A percentile compares a stretch with the other conserved stretches of the same genome.
phyloP scores from a whole-genome alignment of 92 coral and sea anemone genomes.

The Porites lobata region DNA sequence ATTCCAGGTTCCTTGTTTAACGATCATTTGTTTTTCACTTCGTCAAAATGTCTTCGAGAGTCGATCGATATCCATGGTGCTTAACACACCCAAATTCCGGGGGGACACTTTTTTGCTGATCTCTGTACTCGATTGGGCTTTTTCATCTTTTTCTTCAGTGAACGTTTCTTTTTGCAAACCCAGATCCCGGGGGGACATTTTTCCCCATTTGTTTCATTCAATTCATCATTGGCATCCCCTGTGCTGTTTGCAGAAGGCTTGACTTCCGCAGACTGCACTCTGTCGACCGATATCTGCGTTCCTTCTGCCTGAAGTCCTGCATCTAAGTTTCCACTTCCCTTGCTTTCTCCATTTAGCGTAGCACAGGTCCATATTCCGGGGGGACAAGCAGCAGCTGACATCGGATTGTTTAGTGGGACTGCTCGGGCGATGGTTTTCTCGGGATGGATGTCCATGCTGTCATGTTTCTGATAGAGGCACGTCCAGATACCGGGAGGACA shows the following conservation, averaged over 20 bases:
- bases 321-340: neutral
- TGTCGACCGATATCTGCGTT: neutral
- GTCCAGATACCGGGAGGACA: slow-evolving; percentile 15
- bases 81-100: slow-evolving; percentile 30
- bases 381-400: neutral
- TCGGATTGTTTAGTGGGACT: neutral
- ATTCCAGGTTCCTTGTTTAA: neutral
- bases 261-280: neutral
- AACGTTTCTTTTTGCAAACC: slow-evolving; percentile 3
- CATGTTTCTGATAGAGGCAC: neutral
- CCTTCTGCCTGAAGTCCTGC: neutral
- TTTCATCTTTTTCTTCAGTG: slow-evolving; percentile 1
- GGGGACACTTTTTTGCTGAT: slow-evolving; percentile 14
- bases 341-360: neutral
- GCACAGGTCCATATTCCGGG: slow-evolving; percentile 36
- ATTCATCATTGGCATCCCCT: neutral
- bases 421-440: neutral
- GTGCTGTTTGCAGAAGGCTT: neutral
- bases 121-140: neutral
- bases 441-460: neutral
- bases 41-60: slow-evolving; percentile 9
- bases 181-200: slow-evolving; percentile 17
- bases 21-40: neutral
- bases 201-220: neutral
- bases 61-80: neutral